Evolutionary conservation across 53 echinoderm and acorn worm genomes (phyloP).

Genomic region (Holothuria scabra): DNA sequence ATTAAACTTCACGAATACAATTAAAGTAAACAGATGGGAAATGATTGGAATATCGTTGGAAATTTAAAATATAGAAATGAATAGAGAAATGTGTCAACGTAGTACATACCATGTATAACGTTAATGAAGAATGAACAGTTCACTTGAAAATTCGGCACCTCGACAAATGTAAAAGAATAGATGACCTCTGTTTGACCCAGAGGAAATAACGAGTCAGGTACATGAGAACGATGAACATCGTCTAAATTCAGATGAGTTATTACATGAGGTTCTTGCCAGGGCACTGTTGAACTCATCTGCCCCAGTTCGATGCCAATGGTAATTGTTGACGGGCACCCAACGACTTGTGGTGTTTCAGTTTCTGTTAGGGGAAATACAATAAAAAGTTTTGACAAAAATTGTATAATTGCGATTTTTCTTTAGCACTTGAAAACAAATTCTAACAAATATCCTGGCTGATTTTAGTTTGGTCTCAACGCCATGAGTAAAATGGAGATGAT

Average conservation of each 20-base stretch:
- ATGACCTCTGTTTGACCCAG: not conserved
- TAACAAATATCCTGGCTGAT: too few species aligned
- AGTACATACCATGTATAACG: not conserved
- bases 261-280: conserved; percentile 13
- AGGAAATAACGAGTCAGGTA: not conserved
- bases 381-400: too few species aligned
- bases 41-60: too few species aligned
- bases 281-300: not conserved
- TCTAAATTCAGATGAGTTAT: not conserved
- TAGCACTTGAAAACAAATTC: too few species aligned
- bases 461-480: too few species aligned
- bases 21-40: too few species aligned
- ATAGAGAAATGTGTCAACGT: too few species aligned
- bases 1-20: too few species aligned
- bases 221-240: not conserved
- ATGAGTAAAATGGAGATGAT: too few species aligned
- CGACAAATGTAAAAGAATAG: conserved; percentile 8
- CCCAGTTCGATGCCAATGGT: not conserved
- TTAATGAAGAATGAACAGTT: conserved; percentile 11
- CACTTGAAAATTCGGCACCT: not conserved
- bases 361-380: not conserved
- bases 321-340: not conserved
- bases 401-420: too few species aligned
- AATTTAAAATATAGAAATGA: too few species aligned
- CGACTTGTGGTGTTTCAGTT: not conserved